Percentiles rank a stretch among this genome's conserved stretches.
phyloP scores from a whole-genome alignment of 2,113 vertebrate genomes.

The Siniperca chuatsi region DNA sequence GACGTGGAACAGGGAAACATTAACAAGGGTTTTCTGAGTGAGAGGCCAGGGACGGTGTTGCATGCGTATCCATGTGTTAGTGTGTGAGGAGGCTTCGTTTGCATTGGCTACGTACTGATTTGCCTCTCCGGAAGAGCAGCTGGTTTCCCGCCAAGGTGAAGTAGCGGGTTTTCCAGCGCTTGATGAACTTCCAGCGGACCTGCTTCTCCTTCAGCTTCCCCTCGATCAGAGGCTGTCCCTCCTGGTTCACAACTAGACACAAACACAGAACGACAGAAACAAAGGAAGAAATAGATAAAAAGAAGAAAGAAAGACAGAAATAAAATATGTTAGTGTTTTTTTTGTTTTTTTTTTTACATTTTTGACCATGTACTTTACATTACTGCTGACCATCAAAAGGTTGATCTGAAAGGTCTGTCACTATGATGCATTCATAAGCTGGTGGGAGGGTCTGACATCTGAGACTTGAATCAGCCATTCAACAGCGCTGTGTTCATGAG shows the following conservation, averaged over 20 bases:
- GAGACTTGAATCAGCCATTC: neutral
- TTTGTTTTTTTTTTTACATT: too few species aligned
- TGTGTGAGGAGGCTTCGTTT: constrained; percentile 15
- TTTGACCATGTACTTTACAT: neutral
- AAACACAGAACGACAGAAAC: neutral
- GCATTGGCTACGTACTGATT: constrained; percentile 88
- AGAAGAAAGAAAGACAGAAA: neutral
- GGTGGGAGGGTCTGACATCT: neutral
- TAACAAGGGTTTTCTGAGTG: constrained; percentile 9
- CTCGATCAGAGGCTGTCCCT: constrained; percentile 96
- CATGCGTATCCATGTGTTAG: neutral
- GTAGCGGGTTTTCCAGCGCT: constrained; percentile 97
- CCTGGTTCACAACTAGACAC: constrained; percentile 90
- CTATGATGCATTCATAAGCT: constrained; percentile 4
- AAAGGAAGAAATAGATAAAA: neutral
- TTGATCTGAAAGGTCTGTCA: neutral
- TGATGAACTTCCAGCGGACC: constrained; percentile 97
- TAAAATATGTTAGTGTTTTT: neutral
- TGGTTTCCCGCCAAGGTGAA: constrained; percentile 97
- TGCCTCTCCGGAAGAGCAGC: constrained; percentile 93
- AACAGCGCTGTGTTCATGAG: neutral
- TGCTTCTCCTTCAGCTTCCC: constrained; percentile 98
- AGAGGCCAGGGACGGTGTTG: neutral
- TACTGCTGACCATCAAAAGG: neutral
- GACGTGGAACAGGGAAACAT: constrained; percentile 2